Conservation (phyloP, 2,113 vertebrate species). For the Aegotheles bennettii region DNA sequence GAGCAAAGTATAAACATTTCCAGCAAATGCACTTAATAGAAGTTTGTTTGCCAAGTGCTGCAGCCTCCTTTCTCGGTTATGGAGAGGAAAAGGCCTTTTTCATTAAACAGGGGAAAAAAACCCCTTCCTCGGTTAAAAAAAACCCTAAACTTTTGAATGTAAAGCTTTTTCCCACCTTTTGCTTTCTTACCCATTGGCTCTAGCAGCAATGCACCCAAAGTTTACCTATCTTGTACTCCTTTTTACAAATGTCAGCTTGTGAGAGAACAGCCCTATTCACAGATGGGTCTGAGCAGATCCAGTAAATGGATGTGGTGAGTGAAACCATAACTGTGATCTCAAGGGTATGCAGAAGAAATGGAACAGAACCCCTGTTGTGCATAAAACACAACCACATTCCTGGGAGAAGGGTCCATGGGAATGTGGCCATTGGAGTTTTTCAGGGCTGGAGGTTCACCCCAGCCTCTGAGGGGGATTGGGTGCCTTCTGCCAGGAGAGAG, state of each 20-base stretch:
- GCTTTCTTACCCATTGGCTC: neutral
- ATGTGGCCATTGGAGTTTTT: neutral
- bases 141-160: neutral
- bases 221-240: neutral
- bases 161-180: neutral
- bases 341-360: neutral
- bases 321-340: neutral
- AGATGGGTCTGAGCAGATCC: neutral
- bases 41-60: slow-evolving; percentile 33
- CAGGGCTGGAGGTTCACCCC: neutral
- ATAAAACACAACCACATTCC: neutral
- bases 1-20: slow-evolving; percentile 61
- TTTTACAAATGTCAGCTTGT: fast-evolving
- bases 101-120: neutral
- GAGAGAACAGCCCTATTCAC: neutral
- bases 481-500: neutral
- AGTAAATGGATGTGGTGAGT: neutral
- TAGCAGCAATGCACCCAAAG: neutral
- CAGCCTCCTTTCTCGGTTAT: slow-evolving; percentile 8
- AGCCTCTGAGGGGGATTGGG: neutral
- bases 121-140: neutral
- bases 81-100: neutral
- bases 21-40: slow-evolving; percentile 52
- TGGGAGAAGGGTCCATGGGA: neutral
- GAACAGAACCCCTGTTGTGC: neutral